Evolutionary conservation across 2,113 vertebrate species (phyloP).

Genomic region (Paramormyrops kingsleyae): DNA sequence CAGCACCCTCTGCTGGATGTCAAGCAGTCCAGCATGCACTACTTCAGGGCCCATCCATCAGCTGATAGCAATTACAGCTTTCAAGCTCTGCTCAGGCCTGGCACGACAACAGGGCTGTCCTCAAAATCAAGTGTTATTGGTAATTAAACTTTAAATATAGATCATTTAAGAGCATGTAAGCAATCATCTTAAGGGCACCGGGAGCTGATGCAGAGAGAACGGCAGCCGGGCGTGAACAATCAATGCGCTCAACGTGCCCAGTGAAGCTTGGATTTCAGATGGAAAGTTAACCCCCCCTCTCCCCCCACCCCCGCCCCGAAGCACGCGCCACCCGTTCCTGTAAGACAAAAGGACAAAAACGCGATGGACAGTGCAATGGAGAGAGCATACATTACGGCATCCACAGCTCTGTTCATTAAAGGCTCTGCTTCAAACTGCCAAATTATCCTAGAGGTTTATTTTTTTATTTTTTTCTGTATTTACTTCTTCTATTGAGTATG

Average conservation of each 20-base stretch:
- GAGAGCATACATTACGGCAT: not conserved
- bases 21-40: not conserved
- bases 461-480: not conserved
- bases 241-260: conserved; percentile 28
- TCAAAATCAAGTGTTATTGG: conserved; percentile 37
- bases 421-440: not conserved
- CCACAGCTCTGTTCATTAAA: not conserved
- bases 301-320: not conserved
- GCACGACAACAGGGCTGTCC: not conserved
- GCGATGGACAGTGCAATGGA: not conserved
- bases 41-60: conserved; percentile 13
- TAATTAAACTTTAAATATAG: conserved; percentile 46
- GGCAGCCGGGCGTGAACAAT: conserved; percentile 35
- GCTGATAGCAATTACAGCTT: conserved; percentile 28
- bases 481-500: not conserved
- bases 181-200: conserved; percentile 36
- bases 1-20: not conserved
- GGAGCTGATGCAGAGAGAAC: conserved; percentile 28
- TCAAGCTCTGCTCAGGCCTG: conserved; percentile 10
- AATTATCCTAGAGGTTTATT: not conserved
- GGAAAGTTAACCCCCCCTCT: conserved; percentile 1
- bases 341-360: not conserved
- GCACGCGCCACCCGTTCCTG: not conserved
- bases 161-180: conserved; percentile 39
- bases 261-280: conserved; percentile 9